Conservation (phyloP, 2,888 invertebrate species). For the Andrena chrysosceles region DNA sequence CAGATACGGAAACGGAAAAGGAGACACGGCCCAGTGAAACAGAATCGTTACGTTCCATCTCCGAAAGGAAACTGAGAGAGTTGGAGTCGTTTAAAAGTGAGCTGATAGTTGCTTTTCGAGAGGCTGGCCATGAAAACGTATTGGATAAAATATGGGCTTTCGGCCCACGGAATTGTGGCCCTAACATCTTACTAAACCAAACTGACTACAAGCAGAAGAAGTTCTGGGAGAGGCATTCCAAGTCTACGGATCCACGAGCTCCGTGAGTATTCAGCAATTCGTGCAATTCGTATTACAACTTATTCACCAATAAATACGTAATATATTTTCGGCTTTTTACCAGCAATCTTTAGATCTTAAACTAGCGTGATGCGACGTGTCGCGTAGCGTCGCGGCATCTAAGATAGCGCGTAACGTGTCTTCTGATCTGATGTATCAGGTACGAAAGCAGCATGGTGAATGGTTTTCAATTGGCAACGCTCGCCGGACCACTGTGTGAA, state of each 20-base stretch:
- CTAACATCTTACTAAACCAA: constrained; percentile 95
- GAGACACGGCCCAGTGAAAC: too few species aligned
- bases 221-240: constrained; percentile 84
- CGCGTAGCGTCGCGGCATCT: not conserved
- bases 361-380: not conserved
- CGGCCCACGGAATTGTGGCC: constrained; percentile 95
- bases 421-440: constrained; percentile 58
- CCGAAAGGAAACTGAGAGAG: constrained; percentile 77
- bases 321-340: not conserved
- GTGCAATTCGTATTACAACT: too few species aligned
- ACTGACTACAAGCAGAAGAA: constrained; percentile 89
- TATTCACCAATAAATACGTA: too few species aligned
- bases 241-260: constrained; percentile 75
- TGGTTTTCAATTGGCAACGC: constrained; percentile 94
- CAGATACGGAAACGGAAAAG: not conserved
- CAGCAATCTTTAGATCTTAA: not conserved
- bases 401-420: constrained; percentile 8
- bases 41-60: constrained; percentile 58
- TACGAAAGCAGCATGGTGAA: constrained; percentile 92
- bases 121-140: constrained; percentile 86
- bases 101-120: constrained; percentile 87
- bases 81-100: constrained; percentile 86
- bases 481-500: constrained; percentile 97
- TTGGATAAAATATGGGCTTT: constrained; percentile 94
- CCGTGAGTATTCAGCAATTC: constrained; percentile 70